These are phyloP conservation scores for Stenolophus ochropezus DNA, from an alignment of 2,888 invertebrate species.

Conservation along the genomic window DNA sequence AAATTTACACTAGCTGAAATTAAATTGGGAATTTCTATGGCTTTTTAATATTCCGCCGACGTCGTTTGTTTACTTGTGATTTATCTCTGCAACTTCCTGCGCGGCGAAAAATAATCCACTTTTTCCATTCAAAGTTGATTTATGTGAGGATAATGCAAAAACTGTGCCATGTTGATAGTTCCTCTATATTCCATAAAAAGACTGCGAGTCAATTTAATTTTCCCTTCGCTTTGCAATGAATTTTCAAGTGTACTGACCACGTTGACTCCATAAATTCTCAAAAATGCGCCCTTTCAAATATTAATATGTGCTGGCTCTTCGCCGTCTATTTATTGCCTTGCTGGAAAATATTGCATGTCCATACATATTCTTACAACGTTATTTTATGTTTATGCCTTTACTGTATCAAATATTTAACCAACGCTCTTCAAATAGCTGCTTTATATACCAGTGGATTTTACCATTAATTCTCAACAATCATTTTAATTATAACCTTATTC, in stretches of 20 bases:
- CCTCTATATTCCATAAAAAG: slow-evolving; percentile 47
- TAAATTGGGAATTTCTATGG: slow-evolving; percentile 52
- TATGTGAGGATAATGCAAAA: slow-evolving; percentile 34
- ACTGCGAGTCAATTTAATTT: slow-evolving; percentile 30
- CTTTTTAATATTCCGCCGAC: slow-evolving; percentile 50
- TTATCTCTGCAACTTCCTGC: slow-evolving; percentile 46
- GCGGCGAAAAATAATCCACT: slow-evolving; percentile 37
- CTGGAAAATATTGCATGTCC: not conserved
- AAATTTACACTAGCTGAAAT: slow-evolving; percentile 62
- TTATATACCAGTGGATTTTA: too few relatives aligned
- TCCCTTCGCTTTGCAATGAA: slow-evolving; percentile 34
- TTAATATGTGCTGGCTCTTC: slow-evolving; percentile 29
- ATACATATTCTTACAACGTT: not conserved
- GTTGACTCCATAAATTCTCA: slow-evolving; percentile 42
- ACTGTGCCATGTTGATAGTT: slow-evolving; percentile 33
- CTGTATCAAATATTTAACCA: not conserved
- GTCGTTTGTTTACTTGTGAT: slow-evolving; percentile 55
- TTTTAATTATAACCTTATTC: not conserved
- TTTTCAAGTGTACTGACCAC: slow-evolving; percentile 46
- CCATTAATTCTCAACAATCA: not conserved
- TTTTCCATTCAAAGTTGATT: slow-evolving; percentile 47
- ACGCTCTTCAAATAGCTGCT: not conserved
- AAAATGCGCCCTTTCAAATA: slow-evolving; percentile 38
- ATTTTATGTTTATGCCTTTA: not conserved
- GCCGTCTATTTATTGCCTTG: slow-evolving; percentile 1